Evolutionary conservation across 1,140 invertebrate genomes (phyloP), one percentile per base, ranked within the genome.

Genomic region (Druon quercuslanigerum): DNA sequence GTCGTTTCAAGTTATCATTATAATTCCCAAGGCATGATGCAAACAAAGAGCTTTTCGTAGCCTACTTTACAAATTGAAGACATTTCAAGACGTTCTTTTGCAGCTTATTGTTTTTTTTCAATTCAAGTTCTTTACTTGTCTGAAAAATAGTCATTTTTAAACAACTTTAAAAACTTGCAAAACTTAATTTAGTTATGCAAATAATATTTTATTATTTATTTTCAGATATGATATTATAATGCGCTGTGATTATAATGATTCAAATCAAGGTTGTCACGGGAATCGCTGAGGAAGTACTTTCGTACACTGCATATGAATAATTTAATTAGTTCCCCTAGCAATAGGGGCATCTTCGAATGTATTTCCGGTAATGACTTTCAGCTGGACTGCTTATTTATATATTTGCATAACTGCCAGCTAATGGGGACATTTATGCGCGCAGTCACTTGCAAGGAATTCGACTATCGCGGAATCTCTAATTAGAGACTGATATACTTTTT

Each of bases 321-420:
- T 66, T 66, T 66, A 66, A 66, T 66, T 66, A 66, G 60, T 66
- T 66, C 16, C 12, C 12, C 60, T 33, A 25, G 40, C 12, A 33
- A 16, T 13, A 14, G 20, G 82, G 83, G 81, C 84, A 82, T 82
- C 85, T 85, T 82, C 78, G 78, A 70, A 84, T 76, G 76, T 77
- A 79, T 86, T 88, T 88, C 82, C 82, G 81, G 81, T 85, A 84
- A 87, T 81, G 80, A 76, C 78, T 84, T 85, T 79, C 85, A 80
- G 57, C 74, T 83, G 79, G 66, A 75, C 78, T 75, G 51, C 75
- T 80, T 85, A 83, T 83, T 84, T 81, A 79, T 84, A 84, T 70
- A 72, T 85, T 80, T 81, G 79, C 78, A 77, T 77, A 72, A 60
- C 52, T 70, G 56, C 72, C 50, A 74, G 56, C 79, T 81, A 60